Evolutionary conservation across 2,113 vertebrate genomes (phyloP).

Genomic region (Ophiodon elongatus): DNA sequence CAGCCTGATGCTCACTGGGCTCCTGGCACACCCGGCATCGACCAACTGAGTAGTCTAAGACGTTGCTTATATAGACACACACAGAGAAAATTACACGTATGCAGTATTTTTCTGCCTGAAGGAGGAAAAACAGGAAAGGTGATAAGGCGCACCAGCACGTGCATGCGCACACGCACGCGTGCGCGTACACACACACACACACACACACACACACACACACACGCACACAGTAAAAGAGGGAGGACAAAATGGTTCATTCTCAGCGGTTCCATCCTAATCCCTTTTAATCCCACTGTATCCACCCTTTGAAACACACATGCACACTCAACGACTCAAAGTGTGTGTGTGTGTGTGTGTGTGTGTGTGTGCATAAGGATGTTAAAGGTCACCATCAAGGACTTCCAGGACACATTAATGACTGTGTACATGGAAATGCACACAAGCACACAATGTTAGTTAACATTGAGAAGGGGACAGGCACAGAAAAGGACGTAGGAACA

Average conservation of each 20-base stretch:
- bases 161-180: too few species aligned
- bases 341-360: neutral
- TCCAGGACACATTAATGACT: slow-evolving; percentile 22
- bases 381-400: slow-evolving; percentile 49
- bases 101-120: slow-evolving; percentile 27
- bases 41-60: slow-evolving; percentile 52
- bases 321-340: slow-evolving; percentile 8
- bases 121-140: slow-evolving; percentile 29
- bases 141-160: slow-evolving; percentile 20
- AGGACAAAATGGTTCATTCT: slow-evolving; percentile 40
- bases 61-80: slow-evolving; percentile 13
- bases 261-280: slow-evolving; percentile 64
- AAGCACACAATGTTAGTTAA: neutral
- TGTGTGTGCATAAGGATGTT: slow-evolving; percentile 3
- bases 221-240: neutral
- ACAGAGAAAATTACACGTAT: slow-evolving; percentile 16
- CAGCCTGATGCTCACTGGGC: slow-evolving; percentile 39
- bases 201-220: neutral
- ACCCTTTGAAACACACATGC: slow-evolving; percentile 29
- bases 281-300: slow-evolving; percentile 53
- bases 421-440: slow-evolving; percentile 4
- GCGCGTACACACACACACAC: too few species aligned
- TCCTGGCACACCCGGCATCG: slow-evolving; percentile 37
- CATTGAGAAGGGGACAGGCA: neutral
- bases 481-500: neutral